Evolutionary conservation across 2,797 vertebrate genomes (phyloP), one percentile per base, ranked within the genome.

Genomic region (Ispidina picta): DNA sequence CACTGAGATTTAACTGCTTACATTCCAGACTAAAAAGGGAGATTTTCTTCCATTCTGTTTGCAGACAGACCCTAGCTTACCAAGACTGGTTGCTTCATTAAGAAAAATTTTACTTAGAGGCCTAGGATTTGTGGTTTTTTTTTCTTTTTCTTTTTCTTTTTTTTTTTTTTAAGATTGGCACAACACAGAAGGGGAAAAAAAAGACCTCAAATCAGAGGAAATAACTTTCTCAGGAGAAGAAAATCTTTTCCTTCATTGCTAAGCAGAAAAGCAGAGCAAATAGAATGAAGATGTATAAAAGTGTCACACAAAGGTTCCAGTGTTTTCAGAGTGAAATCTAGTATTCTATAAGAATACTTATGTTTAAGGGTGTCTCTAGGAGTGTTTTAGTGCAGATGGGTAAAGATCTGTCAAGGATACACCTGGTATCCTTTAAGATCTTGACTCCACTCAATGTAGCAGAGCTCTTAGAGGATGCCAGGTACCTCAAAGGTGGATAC

Each of bases 11-110:
- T 81, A 96, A 83, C 84, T 88, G 64, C 68, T 94, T 89, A 91
- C 84, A 96, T 92, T 96, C 88, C 88, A 93, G 48, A 76, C 84
- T 93, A 94, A 95, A 95, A 94, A 87, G 64, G 83, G 79, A 96
- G 68, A 86, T 94, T 93, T 80, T 65, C 70, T 70, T 75, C 75
- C 86, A 60, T 91, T 95, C 81, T 75, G 33, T 91, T 91, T 92
- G 48, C 93, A 95, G 72, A 49, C 54, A 91, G 76, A 90, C 63
- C 76, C 89, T 73, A 90, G 79, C 71, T 94, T 81, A 79, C 46
- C 75, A 56, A 62, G 65, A 75, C 12, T 14, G 51, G 18, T 63
- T 88, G 39, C 73, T 95, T 94, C 76, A 87, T 88, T 89, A 92
- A 62, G 81, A 70, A 92, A 89, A 35, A 26, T 29, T 92, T 84